phyloP scores from a whole-genome alignment of 37 sponge, comb jelly and placozoan genomes.

The Petrosia ficiformis region DNA sequence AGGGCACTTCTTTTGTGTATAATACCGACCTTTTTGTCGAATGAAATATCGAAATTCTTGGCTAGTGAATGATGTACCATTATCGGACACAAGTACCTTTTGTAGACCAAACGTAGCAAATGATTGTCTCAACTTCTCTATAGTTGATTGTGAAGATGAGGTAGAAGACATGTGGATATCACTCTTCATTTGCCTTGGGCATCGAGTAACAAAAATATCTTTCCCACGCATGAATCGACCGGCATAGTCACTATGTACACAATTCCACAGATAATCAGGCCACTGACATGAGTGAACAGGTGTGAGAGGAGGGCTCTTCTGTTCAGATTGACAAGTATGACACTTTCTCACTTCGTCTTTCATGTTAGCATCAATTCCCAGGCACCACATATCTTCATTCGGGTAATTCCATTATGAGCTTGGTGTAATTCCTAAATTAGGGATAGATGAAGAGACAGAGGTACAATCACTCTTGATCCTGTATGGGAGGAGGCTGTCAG shows the following conservation, averaged over 20 bases:
- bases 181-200: conserved; percentile 43
- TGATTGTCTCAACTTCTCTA: too few relatives aligned
- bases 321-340: conserved; percentile 17
- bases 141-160: conserved; percentile 16
- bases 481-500: conserved; percentile 17
- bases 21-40: conserved; percentile 17
- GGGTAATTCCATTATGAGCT: conserved; percentile 35
- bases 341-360: conserved; percentile 33
- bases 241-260: conserved; percentile 21
- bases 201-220: conserved; percentile 38
- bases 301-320: conserved; percentile 20
- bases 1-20: conserved; percentile 11
- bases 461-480: not conserved
- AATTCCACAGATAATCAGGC: conserved; percentile 43
- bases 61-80: conserved; percentile 36
- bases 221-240: conserved; percentile 10
- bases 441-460: conserved; percentile 45
- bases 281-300: conserved; percentile 41
- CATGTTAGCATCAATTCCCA: conserved; percentile 46
- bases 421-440: conserved; percentile 7
- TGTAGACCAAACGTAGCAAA: too few relatives aligned
- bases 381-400: conserved; percentile 66
- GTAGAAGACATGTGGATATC: conserved; percentile 17
- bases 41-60: conserved; percentile 19
- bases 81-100: conserved; percentile 50